Conservation (phyloP, 2,797 vertebrate species). For the Echiichthys vipera region DNA sequence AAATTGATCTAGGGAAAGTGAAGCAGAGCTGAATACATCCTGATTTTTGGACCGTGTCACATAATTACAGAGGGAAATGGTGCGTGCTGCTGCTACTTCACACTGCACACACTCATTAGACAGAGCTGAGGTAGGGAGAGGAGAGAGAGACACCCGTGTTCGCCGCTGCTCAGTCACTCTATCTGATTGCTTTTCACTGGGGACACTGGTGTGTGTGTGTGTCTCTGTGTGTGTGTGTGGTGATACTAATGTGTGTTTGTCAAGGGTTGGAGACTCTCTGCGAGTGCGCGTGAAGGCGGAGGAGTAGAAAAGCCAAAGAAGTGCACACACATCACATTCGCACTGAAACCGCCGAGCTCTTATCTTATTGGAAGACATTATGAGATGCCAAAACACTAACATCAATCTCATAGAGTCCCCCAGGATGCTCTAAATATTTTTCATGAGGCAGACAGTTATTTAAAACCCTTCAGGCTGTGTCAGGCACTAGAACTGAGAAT, state of each 20-base stretch:
- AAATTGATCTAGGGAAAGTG: slow-evolving; percentile 48
- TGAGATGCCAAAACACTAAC: slow-evolving; percentile 74
- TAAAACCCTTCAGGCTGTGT: slow-evolving; percentile 70
- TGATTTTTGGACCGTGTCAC: slow-evolving; percentile 76
- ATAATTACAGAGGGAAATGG: slow-evolving; percentile 79
- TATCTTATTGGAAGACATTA: slow-evolving; percentile 78
- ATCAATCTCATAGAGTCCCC: slow-evolving; percentile 70
- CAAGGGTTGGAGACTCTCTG: slow-evolving; percentile 44
- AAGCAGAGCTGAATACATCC: slow-evolving; percentile 67
- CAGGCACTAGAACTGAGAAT: slow-evolving; percentile 52
- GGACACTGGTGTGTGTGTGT: slow-evolving; percentile 49
- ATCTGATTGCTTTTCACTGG: slow-evolving; percentile 75
- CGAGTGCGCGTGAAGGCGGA: slow-evolving; percentile 21
- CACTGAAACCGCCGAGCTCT: slow-evolving; percentile 66
- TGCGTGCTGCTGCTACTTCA: slow-evolving; percentile 73
- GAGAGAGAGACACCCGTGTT: slow-evolving; percentile 55
- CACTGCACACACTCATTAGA: slow-evolving; percentile 78
- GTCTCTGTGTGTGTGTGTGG: slow-evolving; percentile 29
- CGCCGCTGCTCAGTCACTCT: slow-evolving; percentile 70
- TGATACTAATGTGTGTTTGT: slow-evolving; percentile 58
- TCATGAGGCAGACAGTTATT: slow-evolving; percentile 73
- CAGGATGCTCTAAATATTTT: slow-evolving; percentile 72
- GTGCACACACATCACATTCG: slow-evolving; percentile 69
- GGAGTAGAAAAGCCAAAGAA: slow-evolving; percentile 52
- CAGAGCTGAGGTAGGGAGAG: slow-evolving; percentile 60